Evolutionary conservation across 2,113 vertebrate species (phyloP), one percentile per base, ranked within the genome.

Genomic region (Gadus chalcogrammus): DNA sequence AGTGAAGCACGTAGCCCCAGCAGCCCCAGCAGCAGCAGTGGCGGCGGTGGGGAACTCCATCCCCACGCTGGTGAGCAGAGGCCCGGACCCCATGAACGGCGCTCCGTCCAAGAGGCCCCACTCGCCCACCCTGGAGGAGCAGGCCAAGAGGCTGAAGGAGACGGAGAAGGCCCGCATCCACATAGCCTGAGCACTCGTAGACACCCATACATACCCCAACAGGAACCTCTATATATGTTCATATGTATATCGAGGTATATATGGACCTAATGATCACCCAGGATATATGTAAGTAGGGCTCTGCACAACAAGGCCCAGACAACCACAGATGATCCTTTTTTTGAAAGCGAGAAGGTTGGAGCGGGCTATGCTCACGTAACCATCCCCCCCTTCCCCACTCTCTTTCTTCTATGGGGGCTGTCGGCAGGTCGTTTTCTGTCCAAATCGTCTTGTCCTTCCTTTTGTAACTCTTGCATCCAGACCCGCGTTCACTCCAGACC

Each of bases 71-170:
- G 89, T 90, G 71, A 94, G 93, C 72, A 82, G 86, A 77, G 94
- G 89, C 15, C 75, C 87, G 0, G 77, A 88, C 76, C 85, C 86
- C 0, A 65, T 88, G 13, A 90, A 90, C 27, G 89, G 85, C 86
- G 90, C 89, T 69, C 72, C 79, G 17, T 85, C 90, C 24, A 96
- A 98, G 79, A 88, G 92, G 76, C 84, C 91, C 65, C 89, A 73
- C 71, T 90, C 89, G 2, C 87, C 89, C 4, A 65, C 91, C 0
- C 13, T 84, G 0, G 93, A 89, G 60, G 89, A 90, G 58, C 89
- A 90, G 84, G 82, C 91, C 12, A 95, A 93, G 87, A 93, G 93
- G 68, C 72, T 92, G 65, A 94, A 92, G 79, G 92, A 94, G 11
- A 82, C 88, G 0, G 89, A 90, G 79, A 88, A 90, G 74, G 88